A percentile compares a stretch with the other conserved stretches of the same genome.
Evolutionary conservation across 2,113 vertebrate species (phyloP).

Genomic region (Rynchops niger): DNA sequence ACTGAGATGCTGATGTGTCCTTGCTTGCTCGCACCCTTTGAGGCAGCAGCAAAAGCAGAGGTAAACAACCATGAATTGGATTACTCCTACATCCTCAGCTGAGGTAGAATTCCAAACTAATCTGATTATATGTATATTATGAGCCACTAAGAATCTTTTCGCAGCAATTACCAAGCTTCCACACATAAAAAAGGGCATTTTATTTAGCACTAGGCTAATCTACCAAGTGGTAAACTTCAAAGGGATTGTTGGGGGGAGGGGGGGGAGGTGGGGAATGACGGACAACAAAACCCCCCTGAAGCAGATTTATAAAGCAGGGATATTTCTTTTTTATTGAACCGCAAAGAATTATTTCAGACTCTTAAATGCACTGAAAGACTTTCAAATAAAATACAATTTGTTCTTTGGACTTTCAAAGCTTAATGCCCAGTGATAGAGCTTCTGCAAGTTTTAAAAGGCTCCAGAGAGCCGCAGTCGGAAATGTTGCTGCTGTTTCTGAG

Average conservation of each 20-base stretch:
- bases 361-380: constrained; percentile 29
- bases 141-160: constrained; percentile 90
- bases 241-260: constrained; percentile 37
- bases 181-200: constrained; percentile 85
- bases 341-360: constrained; percentile 56
- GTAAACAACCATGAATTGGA: constrained; percentile 71
- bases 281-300: constrained; percentile 8
- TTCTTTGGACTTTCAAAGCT: constrained; percentile 13
- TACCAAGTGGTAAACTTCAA: constrained; percentile 88
- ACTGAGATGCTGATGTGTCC: background rate
- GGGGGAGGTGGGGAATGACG: no score
- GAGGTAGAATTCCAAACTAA: constrained; percentile 85
- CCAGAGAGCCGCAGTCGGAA: background rate
- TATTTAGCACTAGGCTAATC: constrained; percentile 85
- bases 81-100: constrained; percentile 74
- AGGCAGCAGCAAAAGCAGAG: constrained; percentile 50
- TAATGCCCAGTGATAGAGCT: background rate
- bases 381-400: constrained; percentile 45
- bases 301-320: constrained; percentile 53
- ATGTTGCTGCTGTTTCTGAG: background rate
- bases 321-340: constrained; percentile 37
- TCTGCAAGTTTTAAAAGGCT: background rate
- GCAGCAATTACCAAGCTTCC: constrained; percentile 93
- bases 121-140: constrained; percentile 93
- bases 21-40: background rate